A percentile compares a stretch with the other conserved stretches of the same genome.
Conservation (phyloP, 1,140 invertebrate genomes). For the Drosophila navojoa region DNA sequence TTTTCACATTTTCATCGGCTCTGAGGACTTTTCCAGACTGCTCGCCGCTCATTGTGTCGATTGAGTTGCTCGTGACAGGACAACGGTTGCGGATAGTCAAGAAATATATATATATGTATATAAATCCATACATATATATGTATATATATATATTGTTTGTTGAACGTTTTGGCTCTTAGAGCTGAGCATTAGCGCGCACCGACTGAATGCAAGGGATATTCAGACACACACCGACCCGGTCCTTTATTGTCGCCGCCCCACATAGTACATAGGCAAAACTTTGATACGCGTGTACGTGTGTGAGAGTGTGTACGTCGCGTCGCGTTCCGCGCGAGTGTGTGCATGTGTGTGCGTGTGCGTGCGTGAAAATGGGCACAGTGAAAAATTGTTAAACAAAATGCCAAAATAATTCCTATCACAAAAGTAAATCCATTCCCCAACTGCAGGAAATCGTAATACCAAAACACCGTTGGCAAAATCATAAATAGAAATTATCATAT, state of each 20-base stretch:
- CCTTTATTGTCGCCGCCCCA: conserved; percentile 17
- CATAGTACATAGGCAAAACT: conserved; percentile 54
- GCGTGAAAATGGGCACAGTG: conserved; percentile 65
- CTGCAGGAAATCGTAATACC: background rate
- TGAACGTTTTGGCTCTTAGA: conserved; percentile 8
- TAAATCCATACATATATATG: background rate
- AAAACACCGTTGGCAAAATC: background rate
- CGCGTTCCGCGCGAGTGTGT: conserved; percentile 39
- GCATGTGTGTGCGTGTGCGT: conserved; percentile 40
- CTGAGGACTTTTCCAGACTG: conserved; percentile 78
- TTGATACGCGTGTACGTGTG: conserved; percentile 20
- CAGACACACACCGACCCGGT: conserved; percentile 31
- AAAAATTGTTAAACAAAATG: conserved; percentile 74
- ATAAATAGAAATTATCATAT: conserved; percentile 12
- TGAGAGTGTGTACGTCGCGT: conserved; percentile 44
- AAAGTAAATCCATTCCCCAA: conserved; percentile 3
- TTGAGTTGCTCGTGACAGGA: conserved; percentile 83
- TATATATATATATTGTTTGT: background rate
- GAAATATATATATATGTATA: background rate
- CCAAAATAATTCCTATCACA: conserved; percentile 23
- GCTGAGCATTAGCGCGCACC: conserved; percentile 50
- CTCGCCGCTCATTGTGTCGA: conserved; percentile 81
- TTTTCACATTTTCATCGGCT: conserved; percentile 48
- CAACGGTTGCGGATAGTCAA: conserved; percentile 54
- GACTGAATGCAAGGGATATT: conserved; percentile 68